Conservation (phyloP, 2,797 vertebrate species). For the Pterois miles region DNA sequence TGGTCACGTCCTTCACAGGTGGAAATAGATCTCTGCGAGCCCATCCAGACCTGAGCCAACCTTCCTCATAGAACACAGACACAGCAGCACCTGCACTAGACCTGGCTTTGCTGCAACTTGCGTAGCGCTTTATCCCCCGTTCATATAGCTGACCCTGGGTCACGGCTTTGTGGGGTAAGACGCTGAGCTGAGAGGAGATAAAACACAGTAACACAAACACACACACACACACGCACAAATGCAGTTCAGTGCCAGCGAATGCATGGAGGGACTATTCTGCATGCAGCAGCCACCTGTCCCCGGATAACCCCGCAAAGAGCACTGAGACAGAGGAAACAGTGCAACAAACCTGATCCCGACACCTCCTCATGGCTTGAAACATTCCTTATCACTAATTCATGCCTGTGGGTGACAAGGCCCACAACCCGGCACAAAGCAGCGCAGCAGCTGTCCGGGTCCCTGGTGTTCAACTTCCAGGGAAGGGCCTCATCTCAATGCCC, state of each 20-base stretch:
- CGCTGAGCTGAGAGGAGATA: constrained; percentile 74
- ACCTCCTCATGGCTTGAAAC: constrained; percentile 84
- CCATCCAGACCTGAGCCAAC: constrained; percentile 62
- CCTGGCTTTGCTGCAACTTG: constrained; percentile 47
- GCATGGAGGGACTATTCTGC: constrained; percentile 54
- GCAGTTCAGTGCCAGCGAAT: constrained; percentile 38
- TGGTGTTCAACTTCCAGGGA: constrained; percentile 69
- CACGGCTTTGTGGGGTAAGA: constrained; percentile 77
- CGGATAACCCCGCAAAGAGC: constrained; percentile 70
- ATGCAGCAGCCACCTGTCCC: constrained; percentile 73
- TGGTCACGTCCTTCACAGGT: constrained; percentile 71
- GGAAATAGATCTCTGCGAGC: constrained; percentile 74
- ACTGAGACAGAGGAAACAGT: constrained; percentile 74
- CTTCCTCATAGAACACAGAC: constrained; percentile 32
- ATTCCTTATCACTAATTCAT: constrained; percentile 88
- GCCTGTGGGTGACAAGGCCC: constrained; percentile 81
- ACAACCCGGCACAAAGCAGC: constrained; percentile 59
- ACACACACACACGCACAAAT: constrained; percentile 30
- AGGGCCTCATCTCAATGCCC: constrained; percentile 45
- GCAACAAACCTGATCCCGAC: constrained; percentile 87
- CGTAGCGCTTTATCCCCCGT: constrained; percentile 55
- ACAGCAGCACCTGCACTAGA: constrained; percentile 56
- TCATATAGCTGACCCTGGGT: constrained; percentile 71
- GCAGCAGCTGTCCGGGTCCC: constrained; percentile 61
- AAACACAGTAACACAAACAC: constrained; percentile 42